Evolutionary conservation across 2,797 vertebrate genomes (phyloP), one percentile per base, ranked within the genome.

Genomic region (Eospalax fontanierii): DNA sequence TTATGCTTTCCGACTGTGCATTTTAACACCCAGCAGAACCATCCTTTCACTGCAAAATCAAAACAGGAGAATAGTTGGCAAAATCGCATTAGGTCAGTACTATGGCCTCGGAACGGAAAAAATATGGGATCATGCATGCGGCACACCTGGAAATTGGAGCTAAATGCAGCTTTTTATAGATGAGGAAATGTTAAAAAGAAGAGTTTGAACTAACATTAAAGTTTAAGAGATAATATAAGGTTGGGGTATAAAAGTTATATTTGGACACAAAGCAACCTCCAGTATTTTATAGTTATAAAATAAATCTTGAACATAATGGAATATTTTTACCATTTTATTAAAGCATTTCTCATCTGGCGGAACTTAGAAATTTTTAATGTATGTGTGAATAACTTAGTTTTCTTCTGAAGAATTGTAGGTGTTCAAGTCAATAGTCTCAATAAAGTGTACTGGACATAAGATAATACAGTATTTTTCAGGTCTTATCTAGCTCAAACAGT

Each of bases 131-230:
- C 66, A 61, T 89, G 94, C 26, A n/a, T 76, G 75, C 40, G 33
- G 2, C 95, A 83, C 71, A 93, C n/a, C 90, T 90, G 88, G 93
- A 97, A 97, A 96, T 65, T 73, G 94, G 94, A 71, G 19, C 18
- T 87, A 94, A 85, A 68, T 87, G 24, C 22, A 88, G 71, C 8
- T 0, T 93, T 96, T 86, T 97, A 89, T 70, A 93, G 65, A 80
- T 87, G 46, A 0, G 4, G 86, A 92, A 85, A 71, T 68, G 90
- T 87, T 89, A 33, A 15, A 40, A 43, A 61, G 78, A 96, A 86
- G 28, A 46, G 79, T 95, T 93, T 0, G n/a, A 16, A n/a, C 94
- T 59, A 21, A 82, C 9, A 85, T 76, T 96, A 95, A 54, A 85
- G 89, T 85, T 96, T 87, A 95, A 92, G 59, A 96, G 87, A 61